These are phyloP conservation scores for Drosophila willistoni DNA, from an alignment of 1,140 invertebrate species.

Conservation along the genomic window DNA sequence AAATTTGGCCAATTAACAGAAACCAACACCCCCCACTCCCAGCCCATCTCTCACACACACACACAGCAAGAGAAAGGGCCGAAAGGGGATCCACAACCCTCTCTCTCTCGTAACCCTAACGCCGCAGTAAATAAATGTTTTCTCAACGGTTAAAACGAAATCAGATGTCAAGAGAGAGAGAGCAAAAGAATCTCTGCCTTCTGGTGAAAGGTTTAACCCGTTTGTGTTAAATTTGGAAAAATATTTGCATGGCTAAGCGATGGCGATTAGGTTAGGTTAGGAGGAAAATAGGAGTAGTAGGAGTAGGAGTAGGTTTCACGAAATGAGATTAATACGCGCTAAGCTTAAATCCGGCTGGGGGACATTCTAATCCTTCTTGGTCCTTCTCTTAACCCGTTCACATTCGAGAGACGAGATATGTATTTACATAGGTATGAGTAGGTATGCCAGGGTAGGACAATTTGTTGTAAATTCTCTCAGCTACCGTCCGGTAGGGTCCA, in stretches of 20 bases:
- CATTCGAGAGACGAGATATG: slow-evolving; percentile 12
- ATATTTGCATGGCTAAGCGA: slow-evolving; percentile 77
- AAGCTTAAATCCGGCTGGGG: slow-evolving; percentile 55
- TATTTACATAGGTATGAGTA: neutral
- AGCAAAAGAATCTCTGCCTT: neutral
- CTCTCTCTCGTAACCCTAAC: neutral
- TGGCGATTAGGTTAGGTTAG: slow-evolving; percentile 54
- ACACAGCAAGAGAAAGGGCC: slow-evolving; percentile 2
- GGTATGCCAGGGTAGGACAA: slow-evolving; percentile 61
- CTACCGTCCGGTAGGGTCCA: slow-evolving; percentile 49
- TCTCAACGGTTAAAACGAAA: slow-evolving; percentile 39
- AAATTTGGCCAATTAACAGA: slow-evolving; percentile 74
- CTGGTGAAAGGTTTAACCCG: slow-evolving; percentile 38
- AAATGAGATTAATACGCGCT: slow-evolving; percentile 78
- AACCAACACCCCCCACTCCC: neutral
- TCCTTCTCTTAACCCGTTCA: slow-evolving; percentile 60
- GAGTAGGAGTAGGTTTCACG: slow-evolving; percentile 36
- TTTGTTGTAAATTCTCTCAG: slow-evolving; percentile 55
- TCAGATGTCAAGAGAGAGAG: slow-evolving; percentile 61
- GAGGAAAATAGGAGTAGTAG: slow-evolving; percentile 16
- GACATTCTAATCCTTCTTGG: slow-evolving; percentile 70
- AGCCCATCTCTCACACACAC: neutral
- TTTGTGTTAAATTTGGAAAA: slow-evolving; percentile 66
- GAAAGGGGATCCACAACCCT: slow-evolving; percentile 12
- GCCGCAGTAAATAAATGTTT: slow-evolving; percentile 4